Evolutionary conservation across 2,888 invertebrate genomes (phyloP).

Genomic region (Drosophila greeni): DNA sequence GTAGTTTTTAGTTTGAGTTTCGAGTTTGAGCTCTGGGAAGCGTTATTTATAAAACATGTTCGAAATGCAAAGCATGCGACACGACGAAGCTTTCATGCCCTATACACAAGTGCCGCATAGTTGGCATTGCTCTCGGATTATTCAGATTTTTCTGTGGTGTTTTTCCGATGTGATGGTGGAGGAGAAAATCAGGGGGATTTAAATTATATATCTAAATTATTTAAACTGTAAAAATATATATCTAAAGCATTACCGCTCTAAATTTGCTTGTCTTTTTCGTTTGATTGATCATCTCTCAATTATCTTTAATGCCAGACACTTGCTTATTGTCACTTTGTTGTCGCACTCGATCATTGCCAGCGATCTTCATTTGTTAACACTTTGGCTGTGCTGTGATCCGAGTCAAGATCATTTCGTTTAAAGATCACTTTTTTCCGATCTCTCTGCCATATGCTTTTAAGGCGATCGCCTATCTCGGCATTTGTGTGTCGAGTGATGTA

Average conservation of each 20-base stretch:
- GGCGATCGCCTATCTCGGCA: constrained; percentile 23
- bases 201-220: not conserved
- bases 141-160: constrained; percentile 43
- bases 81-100: constrained; percentile 71
- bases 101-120: constrained; percentile 70
- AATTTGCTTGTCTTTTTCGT: not conserved
- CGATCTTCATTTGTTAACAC: constrained; percentile 31
- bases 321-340: constrained; percentile 30
- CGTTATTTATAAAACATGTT: constrained; percentile 73
- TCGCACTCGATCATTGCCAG: constrained; percentile 33
- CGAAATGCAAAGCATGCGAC: constrained; percentile 71
- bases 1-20: constrained; percentile 12
- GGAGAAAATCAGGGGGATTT: not conserved
- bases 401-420: constrained; percentile 35
- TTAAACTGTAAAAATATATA: not conserved
- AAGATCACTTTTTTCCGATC: constrained; percentile 15
- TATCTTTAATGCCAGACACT: constrained; percentile 23
- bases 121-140: constrained; percentile 64
- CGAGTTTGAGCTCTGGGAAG: constrained; percentile 44
- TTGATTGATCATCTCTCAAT: constrained; percentile 22
- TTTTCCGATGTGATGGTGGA: not conserved
- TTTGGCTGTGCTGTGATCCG: constrained; percentile 29
- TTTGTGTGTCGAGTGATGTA: constrained; percentile 28
- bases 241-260: not conserved
- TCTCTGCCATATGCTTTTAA: constrained; percentile 11